Evolutionary conservation across 2,113 vertebrate species (phyloP).

Genomic region (Limanda limanda): DNA sequence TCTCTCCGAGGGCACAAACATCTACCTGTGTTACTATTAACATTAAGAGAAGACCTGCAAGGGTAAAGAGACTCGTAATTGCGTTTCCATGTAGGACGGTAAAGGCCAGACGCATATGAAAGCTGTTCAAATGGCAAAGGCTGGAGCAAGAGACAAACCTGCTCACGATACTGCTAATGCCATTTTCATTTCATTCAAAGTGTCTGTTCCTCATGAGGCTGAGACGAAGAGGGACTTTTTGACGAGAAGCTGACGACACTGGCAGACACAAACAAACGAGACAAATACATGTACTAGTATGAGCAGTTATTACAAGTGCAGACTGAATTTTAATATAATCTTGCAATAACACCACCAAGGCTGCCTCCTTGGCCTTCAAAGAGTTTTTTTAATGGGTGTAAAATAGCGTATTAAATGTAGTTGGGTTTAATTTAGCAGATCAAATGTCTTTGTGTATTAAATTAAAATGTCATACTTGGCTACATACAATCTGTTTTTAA

Average conservation of each 20-base stretch:
- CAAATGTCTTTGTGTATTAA: background rate
- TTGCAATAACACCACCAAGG: constrained; percentile 1
- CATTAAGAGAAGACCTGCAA: constrained; percentile 63
- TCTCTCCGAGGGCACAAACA: constrained; percentile 24
- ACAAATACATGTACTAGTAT: background rate
- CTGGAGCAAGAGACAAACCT: constrained; percentile 41
- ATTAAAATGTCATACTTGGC: background rate
- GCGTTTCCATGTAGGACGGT: constrained; percentile 57
- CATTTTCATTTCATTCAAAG: constrained; percentile 58
- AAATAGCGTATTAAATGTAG: constrained; percentile 9
- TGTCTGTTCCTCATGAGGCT: constrained; percentile 49
- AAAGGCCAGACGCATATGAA: constrained; percentile 72
- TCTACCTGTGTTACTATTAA: constrained; percentile 65
- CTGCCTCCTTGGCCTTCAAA: background rate
- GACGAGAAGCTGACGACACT: background rate
- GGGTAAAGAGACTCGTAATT: constrained; percentile 68
- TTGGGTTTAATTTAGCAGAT: constrained; percentile 24
- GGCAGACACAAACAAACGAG: background rate
- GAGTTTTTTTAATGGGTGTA: constrained; percentile 7
- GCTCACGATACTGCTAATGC: constrained; percentile 53
- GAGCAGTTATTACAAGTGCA: background rate
- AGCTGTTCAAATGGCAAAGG: constrained; percentile 58
- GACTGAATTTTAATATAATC: background rate
- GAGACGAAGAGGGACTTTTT: background rate
- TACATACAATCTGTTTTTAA: constrained; percentile 14